Percentiles rank a stretch among this genome's conserved stretches.
phyloP scores from a whole-genome alignment of 2,888 invertebrate species.

The Synergus itoensis region DNA sequence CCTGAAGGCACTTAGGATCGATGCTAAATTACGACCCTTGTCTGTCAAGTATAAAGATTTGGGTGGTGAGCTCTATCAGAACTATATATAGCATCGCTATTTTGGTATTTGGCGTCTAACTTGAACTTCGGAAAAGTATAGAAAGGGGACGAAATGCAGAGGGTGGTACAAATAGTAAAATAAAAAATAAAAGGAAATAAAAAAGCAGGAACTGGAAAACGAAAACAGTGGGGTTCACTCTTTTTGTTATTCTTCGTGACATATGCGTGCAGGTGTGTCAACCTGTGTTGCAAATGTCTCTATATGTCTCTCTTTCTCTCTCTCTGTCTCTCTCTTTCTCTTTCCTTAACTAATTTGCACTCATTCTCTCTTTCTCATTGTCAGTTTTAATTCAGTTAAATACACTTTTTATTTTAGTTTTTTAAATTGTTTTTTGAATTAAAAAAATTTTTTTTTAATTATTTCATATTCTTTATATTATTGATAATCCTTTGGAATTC shows the following conservation, averaged over 20 bases:
- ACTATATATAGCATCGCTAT: slow-evolving; percentile 37
- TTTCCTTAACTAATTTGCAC: not conserved
- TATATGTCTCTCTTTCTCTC: not conserved
- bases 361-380: no score
- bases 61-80: slow-evolving; percentile 19
- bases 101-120: slow-evolving; percentile 13
- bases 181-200: not conserved
- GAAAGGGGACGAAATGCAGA: slow-evolving; percentile 9
- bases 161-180: slow-evolving; percentile 22
- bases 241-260: slow-evolving; percentile 34
- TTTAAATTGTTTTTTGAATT: no score
- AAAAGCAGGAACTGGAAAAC: slow-evolving; percentile 9
- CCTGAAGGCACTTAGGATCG: slow-evolving; percentile 35
- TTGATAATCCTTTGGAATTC: no score
- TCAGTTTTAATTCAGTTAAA: no score
- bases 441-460: no score
- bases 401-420: no score
- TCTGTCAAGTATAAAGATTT: slow-evolving; percentile 31
- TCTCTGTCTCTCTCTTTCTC: not conserved
- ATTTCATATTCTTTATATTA: no score
- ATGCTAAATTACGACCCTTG: slow-evolving; percentile 31
- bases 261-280: slow-evolving; percentile 39
- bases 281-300: slow-evolving; percentile 21
- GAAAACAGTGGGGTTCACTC: slow-evolving; percentile 27
- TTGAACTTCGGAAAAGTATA: not conserved